Percentiles rank a stretch among this genome's conserved stretches.
These are phyloP conservation scores for Agrochola macilenta DNA, from an alignment of 2,888 invertebrate genomes.

Conservation along the genomic window DNA sequence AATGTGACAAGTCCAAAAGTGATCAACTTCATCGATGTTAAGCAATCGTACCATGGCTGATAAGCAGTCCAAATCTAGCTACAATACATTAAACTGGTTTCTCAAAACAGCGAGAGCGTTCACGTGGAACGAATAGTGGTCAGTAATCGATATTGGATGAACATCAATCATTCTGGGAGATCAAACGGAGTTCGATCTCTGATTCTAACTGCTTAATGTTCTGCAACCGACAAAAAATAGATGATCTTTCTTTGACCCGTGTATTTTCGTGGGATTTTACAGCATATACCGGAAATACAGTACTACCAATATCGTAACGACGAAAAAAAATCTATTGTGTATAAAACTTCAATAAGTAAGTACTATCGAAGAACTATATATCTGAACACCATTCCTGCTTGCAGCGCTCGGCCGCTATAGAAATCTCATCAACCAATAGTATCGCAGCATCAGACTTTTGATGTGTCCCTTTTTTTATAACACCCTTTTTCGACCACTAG, in stretches of 20 bases:
- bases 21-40: background rate
- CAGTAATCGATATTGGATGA: slow-evolving; percentile 21
- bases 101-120: slow-evolving; percentile 25
- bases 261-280: background rate
- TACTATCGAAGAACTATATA: too few relatives aligned
- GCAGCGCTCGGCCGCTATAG: too few relatives aligned
- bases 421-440: too few relatives aligned
- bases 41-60: background rate
- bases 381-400: too few relatives aligned
- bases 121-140: slow-evolving; percentile 20
- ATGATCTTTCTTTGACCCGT: background rate
- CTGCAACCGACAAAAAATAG: background rate
- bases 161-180: slow-evolving; percentile 51
- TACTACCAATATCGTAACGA: too few relatives aligned
- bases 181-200: slow-evolving; percentile 29
- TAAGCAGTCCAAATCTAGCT: background rate
- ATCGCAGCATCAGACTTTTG: too few relatives aligned
- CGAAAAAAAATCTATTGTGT: too few relatives aligned
- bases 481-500: too few relatives aligned
- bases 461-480: too few relatives aligned
- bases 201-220: background rate
- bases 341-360: too few relatives aligned
- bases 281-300: background rate
- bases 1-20: too few relatives aligned
- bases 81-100: slow-evolving; percentile 4